These are phyloP conservation scores for Hydriomena furcata DNA, from an alignment of 2,888 invertebrate species.

Conservation along the genomic window DNA sequence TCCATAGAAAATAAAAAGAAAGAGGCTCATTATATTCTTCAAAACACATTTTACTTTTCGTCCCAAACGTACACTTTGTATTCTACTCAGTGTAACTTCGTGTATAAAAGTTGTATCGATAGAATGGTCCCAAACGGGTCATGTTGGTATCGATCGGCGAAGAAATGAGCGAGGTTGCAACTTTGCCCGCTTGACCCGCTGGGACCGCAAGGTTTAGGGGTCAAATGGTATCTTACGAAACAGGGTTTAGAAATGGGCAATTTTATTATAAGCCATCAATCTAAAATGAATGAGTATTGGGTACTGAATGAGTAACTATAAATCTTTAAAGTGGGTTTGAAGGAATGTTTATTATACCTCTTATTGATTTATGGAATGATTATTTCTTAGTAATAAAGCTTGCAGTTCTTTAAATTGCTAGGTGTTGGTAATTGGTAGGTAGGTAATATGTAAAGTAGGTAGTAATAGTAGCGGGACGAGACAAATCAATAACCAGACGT, in stretches of 20 bases:
- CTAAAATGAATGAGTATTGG: not conserved
- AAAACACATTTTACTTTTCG: not conserved
- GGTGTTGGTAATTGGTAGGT: no score
- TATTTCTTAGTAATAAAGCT: no score
- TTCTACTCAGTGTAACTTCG: conserved; percentile 1
- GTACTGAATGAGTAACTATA: no score
- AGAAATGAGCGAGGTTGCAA: not conserved
- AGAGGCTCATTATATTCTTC: no score
- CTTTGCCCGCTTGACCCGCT: not conserved
- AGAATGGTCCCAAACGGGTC: conserved; percentile 2
- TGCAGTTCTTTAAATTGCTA: no score
- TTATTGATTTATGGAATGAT: no score
- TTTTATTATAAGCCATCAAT: not conserved
- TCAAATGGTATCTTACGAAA: no score
- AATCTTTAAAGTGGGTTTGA: no score
- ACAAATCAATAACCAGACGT: no score
- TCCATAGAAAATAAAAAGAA: no score
- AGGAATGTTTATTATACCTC: no score
- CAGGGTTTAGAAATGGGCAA: not conserved
- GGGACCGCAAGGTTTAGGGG: not conserved
- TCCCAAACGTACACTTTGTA: not conserved
- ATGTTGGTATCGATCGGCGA: conserved; percentile 7
- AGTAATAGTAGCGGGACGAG: conserved; percentile 8
- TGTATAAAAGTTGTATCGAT: not conserved
- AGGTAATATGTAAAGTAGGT: conserved; percentile 4